Base-by-base conservation (phyloP, 2,888 invertebrate species). In the Acanthosepion pharaonis region DNA sequence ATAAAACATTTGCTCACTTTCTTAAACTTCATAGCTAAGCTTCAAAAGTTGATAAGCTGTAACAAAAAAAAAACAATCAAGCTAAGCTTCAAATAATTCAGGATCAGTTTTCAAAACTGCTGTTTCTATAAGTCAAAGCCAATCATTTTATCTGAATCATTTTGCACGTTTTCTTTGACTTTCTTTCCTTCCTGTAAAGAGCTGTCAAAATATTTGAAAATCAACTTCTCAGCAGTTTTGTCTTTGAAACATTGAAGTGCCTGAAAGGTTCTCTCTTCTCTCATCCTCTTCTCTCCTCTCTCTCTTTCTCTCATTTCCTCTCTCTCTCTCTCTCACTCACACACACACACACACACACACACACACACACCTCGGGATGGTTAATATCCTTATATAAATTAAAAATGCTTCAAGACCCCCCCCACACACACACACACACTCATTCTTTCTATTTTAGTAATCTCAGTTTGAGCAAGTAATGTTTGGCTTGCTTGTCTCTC, bases 211-310 rank as follows among this genome's bases (percentile, higher is more conserved):
- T 33, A 78, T 78, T 78, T 78, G 8, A 33, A n/a, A n/a, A n/a
- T 18, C n/a, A 9, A 15, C 78, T 42, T 42, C 42, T n/a, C 78
- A 78, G 78, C 78, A 78, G n/a, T 78, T 78, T 78, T 78, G 78
- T 78, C 78, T 78, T 78, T n/a, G 33, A 78, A 78, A 78, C 78
- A 78, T 78, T 78, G 15, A 78, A 78, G 78, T 78, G 78, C 78
- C 78, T 78, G 78, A 78, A 78, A 78, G n/a, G 78, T 78, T 78
- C 33, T 78, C 33, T 33, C n/a, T 78, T 78, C 33, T 78, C 78
- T 42, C 42, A 42, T 42, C 42, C 42, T 42, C 3, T 42, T 3
- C 42, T 42, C 42, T 42, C 33, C 1, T 33, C 33, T 33, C 33
- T 33, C 33, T 33, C 33, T 33, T 1, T 33, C 33, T 33, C 33